These are phyloP conservation scores for Dreissena polymorpha DNA, from an alignment of 1,140 invertebrate species.

Conservation along the genomic window DNA sequence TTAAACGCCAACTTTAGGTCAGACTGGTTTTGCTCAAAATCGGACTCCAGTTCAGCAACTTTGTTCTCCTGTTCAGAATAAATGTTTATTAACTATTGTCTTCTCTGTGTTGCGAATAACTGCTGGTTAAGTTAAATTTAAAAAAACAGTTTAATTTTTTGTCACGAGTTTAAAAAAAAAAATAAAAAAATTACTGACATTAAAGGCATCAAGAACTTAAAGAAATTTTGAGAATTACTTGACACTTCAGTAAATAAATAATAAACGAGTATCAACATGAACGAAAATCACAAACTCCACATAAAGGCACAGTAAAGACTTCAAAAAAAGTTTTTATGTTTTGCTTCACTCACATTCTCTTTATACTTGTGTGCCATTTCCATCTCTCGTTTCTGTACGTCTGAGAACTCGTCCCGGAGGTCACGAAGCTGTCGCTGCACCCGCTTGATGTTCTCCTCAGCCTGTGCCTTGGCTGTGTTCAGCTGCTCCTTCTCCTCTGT, in stretches of 20 bases:
- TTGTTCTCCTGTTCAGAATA: conserved; percentile 72
- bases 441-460: conserved; percentile 88
- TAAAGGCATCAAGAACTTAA: too few relatives aligned
- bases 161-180: background rate
- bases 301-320: too few relatives aligned
- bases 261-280: too few relatives aligned
- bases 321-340: too few relatives aligned
- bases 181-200: background rate
- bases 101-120: too few relatives aligned
- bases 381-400: conserved; percentile 85
- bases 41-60: conserved; percentile 77
- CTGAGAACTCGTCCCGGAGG: conserved; percentile 86
- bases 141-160: too few relatives aligned
- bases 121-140: too few relatives aligned
- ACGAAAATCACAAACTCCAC: too few relatives aligned
- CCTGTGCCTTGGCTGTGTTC: conserved; percentile 86
- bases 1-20: conserved; percentile 91
- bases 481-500: conserved; percentile 87
- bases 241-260: too few relatives aligned
- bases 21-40: conserved; percentile 80
- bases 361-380: conserved; percentile 85
- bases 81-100: too few relatives aligned
- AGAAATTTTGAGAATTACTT: too few relatives aligned
- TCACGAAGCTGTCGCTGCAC: conserved; percentile 86
- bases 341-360: conserved; percentile 74